Percentiles rank a stretch among this genome's conserved stretches.
Conservation (phyloP, 2,888 invertebrate genomes). For the Hirtodrosophila histrioides region DNA sequence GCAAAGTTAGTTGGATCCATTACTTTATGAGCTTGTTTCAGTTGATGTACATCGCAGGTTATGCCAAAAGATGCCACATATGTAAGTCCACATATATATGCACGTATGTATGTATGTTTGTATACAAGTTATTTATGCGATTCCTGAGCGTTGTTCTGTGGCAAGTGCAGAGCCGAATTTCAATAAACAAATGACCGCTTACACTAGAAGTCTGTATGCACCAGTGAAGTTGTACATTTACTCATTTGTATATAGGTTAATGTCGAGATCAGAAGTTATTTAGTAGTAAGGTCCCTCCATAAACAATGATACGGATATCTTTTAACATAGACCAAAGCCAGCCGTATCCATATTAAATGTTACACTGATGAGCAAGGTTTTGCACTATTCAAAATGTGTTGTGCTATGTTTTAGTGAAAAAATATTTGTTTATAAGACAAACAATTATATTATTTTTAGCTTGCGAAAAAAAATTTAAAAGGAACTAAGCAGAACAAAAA, state of each 20-base stretch:
- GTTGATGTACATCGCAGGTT: slow-evolving; percentile 87
- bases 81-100: slow-evolving; percentile 28
- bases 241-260: not conserved
- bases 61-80: slow-evolving; percentile 85
- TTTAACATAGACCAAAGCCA: slow-evolving; percentile 6
- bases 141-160: not conserved
- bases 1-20: slow-evolving; percentile 52
- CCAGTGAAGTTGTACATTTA: slow-evolving; percentile 10
- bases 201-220: slow-evolving; percentile 1
- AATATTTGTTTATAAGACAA: slow-evolving; percentile 14
- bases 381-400: not conserved
- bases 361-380: not conserved
- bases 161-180: not conserved
- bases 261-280: slow-evolving; percentile 14
- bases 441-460: slow-evolving; percentile 9
- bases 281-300: not conserved
- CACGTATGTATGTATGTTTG: slow-evolving; percentile 1
- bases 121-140: not conserved
- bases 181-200: not conserved
- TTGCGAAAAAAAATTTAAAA: slow-evolving; percentile 40
- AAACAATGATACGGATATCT: not conserved
- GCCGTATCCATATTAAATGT: slow-evolving; percentile 6
- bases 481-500: slow-evolving; percentile 47
- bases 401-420: not conserved
- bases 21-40: slow-evolving; percentile 79